Base-by-base conservation (phyloP, 2,888 invertebrate genomes). In the Notocelia uddmanniana region DNA sequence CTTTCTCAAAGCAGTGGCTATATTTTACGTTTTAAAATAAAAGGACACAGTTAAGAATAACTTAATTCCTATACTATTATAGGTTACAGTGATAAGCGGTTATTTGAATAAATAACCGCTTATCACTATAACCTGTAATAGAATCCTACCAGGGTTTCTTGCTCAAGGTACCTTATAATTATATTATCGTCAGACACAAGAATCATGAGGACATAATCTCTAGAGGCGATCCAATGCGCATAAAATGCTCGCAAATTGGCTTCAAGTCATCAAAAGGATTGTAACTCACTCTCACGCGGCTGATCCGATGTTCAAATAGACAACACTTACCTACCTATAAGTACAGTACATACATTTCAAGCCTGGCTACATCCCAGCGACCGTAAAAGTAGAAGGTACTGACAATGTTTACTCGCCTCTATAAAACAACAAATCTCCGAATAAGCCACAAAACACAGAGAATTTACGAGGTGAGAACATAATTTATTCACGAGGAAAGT, bases 401-500 rank as follows among this genome's bases (percentile, higher is more conserved):
- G n/a, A n/a, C 26, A 48, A 34, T 54, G 64, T 57, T 68, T 68
- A 58, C 63, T 48, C 37, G 37, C 50, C 37, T 45, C 48, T 64
- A 45, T 62, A 68, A 68, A 72, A 68, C 67, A 89, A 85, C 82
- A 85, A 82, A 85, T 86, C 83, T 74, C 73, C 81, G 76, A 76
- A 77, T 75, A 77, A 80, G 85, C 88, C 86, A 74, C 88, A 83
- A 81, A 84, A 82, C 82, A 88, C 88, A 89, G 83, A 74, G 76
- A 79, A 83, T 83, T 83, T 81, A 84, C 85, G 85, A 90, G 87
- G 90, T 91, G 91, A 76, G 84, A 85, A 83, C 84, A 90, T 93
- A 84, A 91, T 89, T 92, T 92, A 92, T 92, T 92, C 93, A 85
- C 83, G 84, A 86, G 85, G 81, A 86, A 86, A 83, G 78, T 79